phyloP scores from a whole-genome alignment of 2,113 vertebrate genomes.

The Gorsachius goisagi region DNA sequence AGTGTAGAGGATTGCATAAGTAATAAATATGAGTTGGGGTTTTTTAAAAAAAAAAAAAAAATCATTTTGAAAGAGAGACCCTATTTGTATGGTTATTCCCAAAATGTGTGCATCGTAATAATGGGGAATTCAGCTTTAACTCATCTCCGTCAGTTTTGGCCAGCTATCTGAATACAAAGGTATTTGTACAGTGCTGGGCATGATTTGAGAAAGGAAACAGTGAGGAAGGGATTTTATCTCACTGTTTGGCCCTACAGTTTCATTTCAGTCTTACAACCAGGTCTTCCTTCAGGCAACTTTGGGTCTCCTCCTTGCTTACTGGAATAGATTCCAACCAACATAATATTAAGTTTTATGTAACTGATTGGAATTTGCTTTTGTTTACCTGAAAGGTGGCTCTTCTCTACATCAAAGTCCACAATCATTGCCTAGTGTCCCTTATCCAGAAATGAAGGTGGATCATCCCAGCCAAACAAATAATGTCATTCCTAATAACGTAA shows the following conservation, averaged over 20 bases:
- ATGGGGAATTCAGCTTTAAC: background rate
- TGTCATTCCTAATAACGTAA: conserved; percentile 73
- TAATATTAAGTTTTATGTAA: background rate
- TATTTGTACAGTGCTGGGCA: background rate
- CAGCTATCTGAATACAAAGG: background rate
- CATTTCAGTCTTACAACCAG: background rate
- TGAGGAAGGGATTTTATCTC: background rate
- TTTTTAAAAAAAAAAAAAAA: background rate
- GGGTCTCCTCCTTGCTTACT: background rate
- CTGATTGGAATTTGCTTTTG: conserved; percentile 17
- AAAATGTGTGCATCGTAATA: background rate
- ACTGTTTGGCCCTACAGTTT: background rate
- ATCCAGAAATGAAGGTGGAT: conserved; percentile 72
- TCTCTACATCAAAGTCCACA: conserved; percentile 42
- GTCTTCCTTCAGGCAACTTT: background rate
- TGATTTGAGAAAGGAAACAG: background rate
- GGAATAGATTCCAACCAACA: background rate
- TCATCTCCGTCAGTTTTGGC: background rate
- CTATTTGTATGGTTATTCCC: background rate
- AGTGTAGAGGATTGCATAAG: background rate
- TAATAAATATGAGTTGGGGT: background rate
- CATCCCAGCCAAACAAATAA: conserved; percentile 69
- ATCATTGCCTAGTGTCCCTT: conserved; percentile 54
- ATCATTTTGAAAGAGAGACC: background rate
- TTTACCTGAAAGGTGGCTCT: conserved; percentile 49